A percentile compares a stretch with the other conserved stretches of the same genome.
These are phyloP conservation scores for Aurelia sp. DNA, from an alignment of 30 jellyfish, hydroid and myxozoan species.

Conservation along the genomic window DNA sequence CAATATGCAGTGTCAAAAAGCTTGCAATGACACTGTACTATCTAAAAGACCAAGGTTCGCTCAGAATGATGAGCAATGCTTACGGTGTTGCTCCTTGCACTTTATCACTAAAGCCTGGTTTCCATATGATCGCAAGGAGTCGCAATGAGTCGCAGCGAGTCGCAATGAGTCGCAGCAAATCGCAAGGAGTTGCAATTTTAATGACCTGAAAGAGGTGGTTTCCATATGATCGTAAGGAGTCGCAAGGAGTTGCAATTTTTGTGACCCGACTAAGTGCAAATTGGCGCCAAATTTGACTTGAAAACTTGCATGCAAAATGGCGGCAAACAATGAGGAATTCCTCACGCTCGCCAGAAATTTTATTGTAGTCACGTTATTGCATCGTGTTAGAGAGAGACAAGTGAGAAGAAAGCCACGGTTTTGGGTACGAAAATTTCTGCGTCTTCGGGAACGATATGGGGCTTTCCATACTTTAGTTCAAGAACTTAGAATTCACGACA, in stretches of 20 bases:
- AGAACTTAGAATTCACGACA: slow-evolving; percentile 38
- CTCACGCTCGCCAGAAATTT: background rate
- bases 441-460: slow-evolving; percentile 30
- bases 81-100: too few species aligned
- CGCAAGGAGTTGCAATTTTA: too few species aligned
- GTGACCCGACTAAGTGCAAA: slow-evolving; percentile 5
- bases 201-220: too few species aligned
- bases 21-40: too few species aligned
- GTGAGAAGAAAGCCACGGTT: slow-evolving; percentile 38
- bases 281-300: slow-evolving; percentile 35
- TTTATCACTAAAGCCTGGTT: background rate
- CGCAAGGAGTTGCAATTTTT: too few species aligned
- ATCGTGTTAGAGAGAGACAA: slow-evolving; percentile 19
- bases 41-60: too few species aligned
- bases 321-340: slow-evolving; percentile 29
- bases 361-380: slow-evolving; percentile 9
- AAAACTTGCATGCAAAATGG: slow-evolving; percentile 40
- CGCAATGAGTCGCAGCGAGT: too few species aligned
- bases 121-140: background rate
- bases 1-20: too few species aligned
- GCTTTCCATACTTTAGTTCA: slow-evolving; percentile 38
- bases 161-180: too few species aligned
- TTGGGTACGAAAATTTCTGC: slow-evolving; percentile 45
- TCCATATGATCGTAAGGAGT: too few species aligned
- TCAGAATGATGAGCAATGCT: too few species aligned